These are phyloP conservation scores for Meloe dianella DNA, from an alignment of 2,888 invertebrate genomes.

Conservation along the genomic window DNA sequence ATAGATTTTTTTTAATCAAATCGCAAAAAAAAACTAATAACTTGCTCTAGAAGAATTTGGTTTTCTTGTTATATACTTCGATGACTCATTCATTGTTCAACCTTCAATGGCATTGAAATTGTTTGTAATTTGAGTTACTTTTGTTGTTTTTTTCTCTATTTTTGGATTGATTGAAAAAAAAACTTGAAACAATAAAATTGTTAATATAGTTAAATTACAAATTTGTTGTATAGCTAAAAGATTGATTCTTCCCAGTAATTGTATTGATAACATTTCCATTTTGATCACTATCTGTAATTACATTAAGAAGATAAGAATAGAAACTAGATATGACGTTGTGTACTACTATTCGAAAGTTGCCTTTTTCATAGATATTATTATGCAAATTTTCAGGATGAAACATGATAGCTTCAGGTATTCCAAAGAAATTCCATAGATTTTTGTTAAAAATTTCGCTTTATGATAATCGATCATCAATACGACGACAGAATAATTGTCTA, in stretches of 20 bases:
- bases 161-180: background rate
- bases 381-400: conserved; percentile 26
- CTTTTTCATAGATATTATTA: conserved; percentile 29
- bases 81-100: conserved; percentile 24
- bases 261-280: background rate
- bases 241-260: background rate
- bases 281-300: background rate
- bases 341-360: conserved; percentile 25
- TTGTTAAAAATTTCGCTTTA: background rate
- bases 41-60: conserved; percentile 13
- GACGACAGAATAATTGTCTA: conserved; percentile 16
- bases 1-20: background rate
- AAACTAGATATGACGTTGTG: background rate
- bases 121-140: conserved; percentile 33
- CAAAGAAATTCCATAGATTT: conserved; percentile 14
- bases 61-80: conserved; percentile 21
- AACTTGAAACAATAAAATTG: background rate
- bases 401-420: conserved; percentile 28
- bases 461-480: conserved; percentile 6
- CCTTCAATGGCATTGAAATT: conserved; percentile 31
- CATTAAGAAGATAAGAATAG: background rate
- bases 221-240: background rate
- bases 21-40: background rate
- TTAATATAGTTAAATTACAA: background rate
- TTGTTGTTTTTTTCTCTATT: conserved; percentile 26